A percentile compares a stretch with the other conserved stretches of the same genome.
Conservation (phyloP, 2,888 invertebrate genomes). For the Cosmorhoe ocellata region DNA sequence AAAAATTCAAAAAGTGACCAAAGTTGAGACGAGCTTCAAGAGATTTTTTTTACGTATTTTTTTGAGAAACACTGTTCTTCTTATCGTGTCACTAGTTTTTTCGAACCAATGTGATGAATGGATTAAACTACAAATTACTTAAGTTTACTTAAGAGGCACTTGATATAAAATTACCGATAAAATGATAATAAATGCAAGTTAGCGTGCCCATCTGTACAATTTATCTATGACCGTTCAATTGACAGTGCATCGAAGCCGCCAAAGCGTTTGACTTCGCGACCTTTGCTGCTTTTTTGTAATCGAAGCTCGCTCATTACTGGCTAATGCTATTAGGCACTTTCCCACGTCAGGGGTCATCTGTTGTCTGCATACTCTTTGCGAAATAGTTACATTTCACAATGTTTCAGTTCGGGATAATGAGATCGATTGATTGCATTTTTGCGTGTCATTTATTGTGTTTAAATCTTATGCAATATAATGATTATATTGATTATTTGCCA, state of each 20-base stretch:
- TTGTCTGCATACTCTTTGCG: slow-evolving; percentile 19
- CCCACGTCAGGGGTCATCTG: slow-evolving; percentile 25
- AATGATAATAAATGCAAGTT: too few relatives aligned
- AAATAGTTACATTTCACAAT: slow-evolving; percentile 14
- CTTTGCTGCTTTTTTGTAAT: slow-evolving; percentile 48
- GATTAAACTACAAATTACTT: too few relatives aligned
- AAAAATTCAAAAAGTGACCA: too few relatives aligned
- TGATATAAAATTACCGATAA: too few relatives aligned
- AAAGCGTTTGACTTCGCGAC: slow-evolving; percentile 56
- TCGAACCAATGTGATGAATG: too few relatives aligned
- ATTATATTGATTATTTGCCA: too few relatives aligned
- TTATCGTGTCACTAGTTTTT: too few relatives aligned
- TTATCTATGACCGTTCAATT: slow-evolving; percentile 31
- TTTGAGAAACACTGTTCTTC: too few relatives aligned
- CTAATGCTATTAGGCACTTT: slow-evolving; percentile 36
- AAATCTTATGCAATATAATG: too few relatives aligned
- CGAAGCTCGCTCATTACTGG: slow-evolving; percentile 51
- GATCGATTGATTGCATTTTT: neutral
- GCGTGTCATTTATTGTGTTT: neutral
- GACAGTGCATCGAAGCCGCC: slow-evolving; percentile 44
- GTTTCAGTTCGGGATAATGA: slow-evolving; percentile 5
- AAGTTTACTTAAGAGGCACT: too few relatives aligned
- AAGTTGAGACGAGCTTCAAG: too few relatives aligned
- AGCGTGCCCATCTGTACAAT: slow-evolving; percentile 5
- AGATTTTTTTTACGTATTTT: too few relatives aligned